Evolutionary conservation across 2,113 vertebrate species (phyloP), one percentile per base, ranked within the genome.

Genomic region (Vimba vimba): DNA sequence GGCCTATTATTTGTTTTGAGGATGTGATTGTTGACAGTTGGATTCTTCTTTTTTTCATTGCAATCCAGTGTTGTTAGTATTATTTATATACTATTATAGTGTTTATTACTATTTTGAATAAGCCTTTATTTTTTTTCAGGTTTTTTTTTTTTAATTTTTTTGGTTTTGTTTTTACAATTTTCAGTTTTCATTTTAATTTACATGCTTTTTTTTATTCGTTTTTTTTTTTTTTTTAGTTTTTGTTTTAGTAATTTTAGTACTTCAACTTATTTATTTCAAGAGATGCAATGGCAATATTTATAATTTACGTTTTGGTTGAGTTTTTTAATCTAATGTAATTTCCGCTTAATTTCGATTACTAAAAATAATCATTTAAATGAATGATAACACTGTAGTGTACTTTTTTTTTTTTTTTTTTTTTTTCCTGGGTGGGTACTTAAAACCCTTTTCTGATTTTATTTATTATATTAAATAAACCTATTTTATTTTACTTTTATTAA

Each of bases 81-180:
- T 69, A 69, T 69, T 36, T 36, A 17, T 68, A 19, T 69, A 64
- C 1, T 36, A 36, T 36, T 69, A 69, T 69, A 21, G 3, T 36
- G 21, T 33, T 36, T 68, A 21, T 77, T 73, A 83, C 33, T 80
- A 45, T 89, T 59, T 79, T 30, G 15, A 66, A 66, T 19, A 50
- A 30, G 19, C 60, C 12, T 52, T 43, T 8, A 27, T 19, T 66
- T 59, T 66, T 66, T 59, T 25, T n/a, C 2, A 1, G 33, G 0
- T 3, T 12, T 36, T 36, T 36, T 36, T 5, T n/a, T n/a, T n/a
- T n/a, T n/a, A n/a, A n/a, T n/a, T n/a, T n/a, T 36, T 36, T 36
- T 36, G 0, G 0, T 39, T 39, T 39, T 39, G 1, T 50, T 59
- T 73, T 23, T 82, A 62, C 43, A 43, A 11, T 39, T 68, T 23